Conservation (phyloP, 1,140 invertebrate genomes). For the Papilio polytes region DNA sequence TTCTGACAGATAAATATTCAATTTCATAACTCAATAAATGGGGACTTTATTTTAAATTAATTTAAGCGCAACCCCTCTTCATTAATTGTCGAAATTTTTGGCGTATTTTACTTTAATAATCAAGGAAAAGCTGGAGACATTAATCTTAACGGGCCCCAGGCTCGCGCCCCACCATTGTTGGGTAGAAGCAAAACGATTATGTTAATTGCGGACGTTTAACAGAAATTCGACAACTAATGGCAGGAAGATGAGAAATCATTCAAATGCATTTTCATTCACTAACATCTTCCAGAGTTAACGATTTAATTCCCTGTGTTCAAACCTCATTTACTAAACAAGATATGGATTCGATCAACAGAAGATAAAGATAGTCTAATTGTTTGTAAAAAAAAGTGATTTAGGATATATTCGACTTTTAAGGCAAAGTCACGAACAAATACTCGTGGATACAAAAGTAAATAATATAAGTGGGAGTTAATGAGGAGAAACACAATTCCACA, state of each 20-base stretch:
- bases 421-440: no score
- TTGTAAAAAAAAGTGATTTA: no score
- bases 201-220: constrained; percentile 18
- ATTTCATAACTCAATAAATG: background rate
- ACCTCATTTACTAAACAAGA: background rate
- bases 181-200: constrained; percentile 11
- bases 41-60: constrained; percentile 15
- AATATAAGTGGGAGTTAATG: constrained; percentile 7
- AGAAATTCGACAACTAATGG: constrained; percentile 11
- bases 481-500: background rate
- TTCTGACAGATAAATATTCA: background rate
- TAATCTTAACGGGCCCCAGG: constrained; percentile 19
- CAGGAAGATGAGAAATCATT: constrained; percentile 1
- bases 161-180: constrained; percentile 10
- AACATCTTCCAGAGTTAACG: background rate
- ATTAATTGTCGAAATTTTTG: constrained; percentile 23
- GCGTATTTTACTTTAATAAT: constrained; percentile 23
- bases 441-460: background rate
- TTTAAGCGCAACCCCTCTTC: constrained; percentile 12
- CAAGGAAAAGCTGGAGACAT: constrained; percentile 22
- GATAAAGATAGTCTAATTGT: no score
- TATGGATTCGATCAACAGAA: no score
- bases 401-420: no score
- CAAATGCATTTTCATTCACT: constrained; percentile 1
- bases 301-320: background rate